phyloP scores from a whole-genome alignment of 2,888 invertebrate species.

The Leptinotarsa juncta region DNA sequence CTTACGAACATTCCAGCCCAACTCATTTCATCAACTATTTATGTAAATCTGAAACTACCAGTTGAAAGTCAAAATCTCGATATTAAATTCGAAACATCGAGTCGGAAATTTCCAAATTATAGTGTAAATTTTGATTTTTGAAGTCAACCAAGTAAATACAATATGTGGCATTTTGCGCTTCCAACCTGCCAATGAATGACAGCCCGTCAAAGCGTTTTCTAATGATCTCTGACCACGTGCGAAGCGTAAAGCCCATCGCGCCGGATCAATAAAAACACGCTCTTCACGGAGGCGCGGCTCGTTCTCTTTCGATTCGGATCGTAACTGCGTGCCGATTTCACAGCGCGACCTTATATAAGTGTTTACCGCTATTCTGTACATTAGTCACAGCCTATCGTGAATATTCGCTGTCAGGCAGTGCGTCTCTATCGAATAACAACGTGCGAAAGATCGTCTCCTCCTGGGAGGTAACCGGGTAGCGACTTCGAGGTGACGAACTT shows the following conservation, averaged over 20 bases:
- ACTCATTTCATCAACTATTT: too few relatives aligned
- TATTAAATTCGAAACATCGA: too few relatives aligned
- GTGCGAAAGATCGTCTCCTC: slow-evolving; percentile 5
- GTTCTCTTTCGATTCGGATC: slow-evolving; percentile 47
- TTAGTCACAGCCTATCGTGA: slow-evolving; percentile 37
- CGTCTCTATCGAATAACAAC: slow-evolving; percentile 22
- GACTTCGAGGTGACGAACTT: not conserved
- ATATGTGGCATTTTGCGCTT: too few relatives aligned
- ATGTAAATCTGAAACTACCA: too few relatives aligned
- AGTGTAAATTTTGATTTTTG: too few relatives aligned
- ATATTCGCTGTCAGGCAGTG: slow-evolving; percentile 9
- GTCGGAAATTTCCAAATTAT: too few relatives aligned
- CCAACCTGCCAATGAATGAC: slow-evolving; percentile 11
- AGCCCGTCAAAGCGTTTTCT: slow-evolving; percentile 9
- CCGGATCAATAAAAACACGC: slow-evolving; percentile 57
- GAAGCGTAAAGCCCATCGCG: slow-evolving; percentile 30
- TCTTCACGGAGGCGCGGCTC: slow-evolving; percentile 57
- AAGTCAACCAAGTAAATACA: too few relatives aligned
- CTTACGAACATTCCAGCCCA: too few relatives aligned
- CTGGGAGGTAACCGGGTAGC: not conserved
- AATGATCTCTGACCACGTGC: slow-evolving; percentile 33
- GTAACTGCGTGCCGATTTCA: slow-evolving; percentile 54
- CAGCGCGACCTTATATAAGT: slow-evolving; percentile 47
- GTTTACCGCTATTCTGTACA: slow-evolving; percentile 43
- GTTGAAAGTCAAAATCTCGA: too few relatives aligned